These are phyloP conservation scores for Ptychadena robeensis DNA, from an alignment of 2,797 vertebrate genomes.

Conservation along the genomic window DNA sequence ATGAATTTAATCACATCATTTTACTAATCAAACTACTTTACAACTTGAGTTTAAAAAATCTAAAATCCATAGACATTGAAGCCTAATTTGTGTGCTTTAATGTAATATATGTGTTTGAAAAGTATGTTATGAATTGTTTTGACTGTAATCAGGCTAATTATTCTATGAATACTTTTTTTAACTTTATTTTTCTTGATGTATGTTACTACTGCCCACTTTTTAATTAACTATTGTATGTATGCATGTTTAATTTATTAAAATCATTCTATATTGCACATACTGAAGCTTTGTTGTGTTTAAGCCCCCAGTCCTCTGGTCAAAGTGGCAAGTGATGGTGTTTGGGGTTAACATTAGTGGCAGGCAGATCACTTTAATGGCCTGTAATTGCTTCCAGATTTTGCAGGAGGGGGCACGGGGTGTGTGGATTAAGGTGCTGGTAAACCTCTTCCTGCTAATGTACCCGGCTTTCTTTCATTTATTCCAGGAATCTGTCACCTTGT, in stretches of 20 bases:
- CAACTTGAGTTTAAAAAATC: not conserved
- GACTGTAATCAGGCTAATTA: not conserved
- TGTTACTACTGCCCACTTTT: too few relatives aligned
- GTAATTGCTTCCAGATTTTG: conserved; percentile 96
- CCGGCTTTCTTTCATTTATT: conserved; percentile 77
- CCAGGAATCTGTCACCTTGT: conserved; percentile 85
- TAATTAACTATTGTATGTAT: too few relatives aligned
- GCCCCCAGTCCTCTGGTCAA: conserved; percentile 74
- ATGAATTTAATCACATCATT: conserved; percentile 17
- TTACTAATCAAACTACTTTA: not conserved
- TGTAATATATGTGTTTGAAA: not conserved
- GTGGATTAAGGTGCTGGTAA: conserved; percentile 87
- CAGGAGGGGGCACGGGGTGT: conserved; percentile 82
- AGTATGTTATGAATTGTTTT: not conserved
- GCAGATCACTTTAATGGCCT: conserved; percentile 92
- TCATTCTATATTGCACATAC: too few relatives aligned
- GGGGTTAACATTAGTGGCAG: conserved; percentile 89
- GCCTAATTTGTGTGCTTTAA: not conserved
- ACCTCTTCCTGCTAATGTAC: conserved; percentile 94
- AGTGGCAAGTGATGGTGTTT: conserved; percentile 86
- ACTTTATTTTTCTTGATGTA: too few relatives aligned
- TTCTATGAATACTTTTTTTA: too few relatives aligned
- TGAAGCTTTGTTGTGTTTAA: not conserved
- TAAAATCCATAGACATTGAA: not conserved
- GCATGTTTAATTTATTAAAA: too few relatives aligned